Percentiles rank a stretch among this genome's conserved stretches.
Conservation (phyloP, 2,888 invertebrate species). For the Drosophila meridionalis region DNA sequence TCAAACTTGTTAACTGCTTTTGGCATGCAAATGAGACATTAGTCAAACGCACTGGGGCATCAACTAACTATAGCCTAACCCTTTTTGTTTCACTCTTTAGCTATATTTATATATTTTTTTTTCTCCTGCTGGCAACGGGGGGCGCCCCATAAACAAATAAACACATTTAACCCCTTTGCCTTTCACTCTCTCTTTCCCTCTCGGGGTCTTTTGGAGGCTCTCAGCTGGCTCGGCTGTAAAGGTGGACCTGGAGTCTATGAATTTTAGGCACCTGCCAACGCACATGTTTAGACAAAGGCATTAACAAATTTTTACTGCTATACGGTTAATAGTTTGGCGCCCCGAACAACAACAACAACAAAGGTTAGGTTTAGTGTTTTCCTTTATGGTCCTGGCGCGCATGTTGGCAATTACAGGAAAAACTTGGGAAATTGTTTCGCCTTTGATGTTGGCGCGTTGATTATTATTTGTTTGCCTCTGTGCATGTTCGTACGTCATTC, state of each 20-base stretch:
- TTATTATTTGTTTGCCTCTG: slow-evolving; percentile 72
- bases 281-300: slow-evolving; percentile 75
- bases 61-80: slow-evolving; percentile 54
- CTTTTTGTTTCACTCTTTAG: slow-evolving; percentile 34
- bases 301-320: slow-evolving; percentile 83
- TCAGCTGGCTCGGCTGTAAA: slow-evolving; percentile 7
- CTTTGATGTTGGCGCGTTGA: slow-evolving; percentile 70
- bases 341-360: slow-evolving; percentile 20
- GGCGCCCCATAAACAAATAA: slow-evolving; percentile 79
- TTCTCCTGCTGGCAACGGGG: slow-evolving; percentile 49
- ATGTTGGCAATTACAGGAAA: slow-evolving; percentile 68
- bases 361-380: slow-evolving; percentile 19
- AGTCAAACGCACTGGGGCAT: slow-evolving; percentile 79
- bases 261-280: slow-evolving; percentile 67
- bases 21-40: slow-evolving; percentile 82
- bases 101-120: slow-evolving; percentile 12
- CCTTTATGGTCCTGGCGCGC: slow-evolving; percentile 63
- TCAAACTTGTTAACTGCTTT: slow-evolving; percentile 80
- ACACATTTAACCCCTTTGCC: slow-evolving; percentile 76
- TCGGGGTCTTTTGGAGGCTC: slow-evolving; percentile 31
- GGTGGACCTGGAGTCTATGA: slow-evolving; percentile 26
- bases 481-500: slow-evolving; percentile 59
- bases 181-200: slow-evolving; percentile 21
- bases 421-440: slow-evolving; percentile 64
- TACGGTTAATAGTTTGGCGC: slow-evolving; percentile 79